A percentile compares a stretch with the other conserved stretches of the same genome.
Evolutionary conservation across 2,888 invertebrate genomes (phyloP).

Genomic region (Aproaerema taeniolella): DNA sequence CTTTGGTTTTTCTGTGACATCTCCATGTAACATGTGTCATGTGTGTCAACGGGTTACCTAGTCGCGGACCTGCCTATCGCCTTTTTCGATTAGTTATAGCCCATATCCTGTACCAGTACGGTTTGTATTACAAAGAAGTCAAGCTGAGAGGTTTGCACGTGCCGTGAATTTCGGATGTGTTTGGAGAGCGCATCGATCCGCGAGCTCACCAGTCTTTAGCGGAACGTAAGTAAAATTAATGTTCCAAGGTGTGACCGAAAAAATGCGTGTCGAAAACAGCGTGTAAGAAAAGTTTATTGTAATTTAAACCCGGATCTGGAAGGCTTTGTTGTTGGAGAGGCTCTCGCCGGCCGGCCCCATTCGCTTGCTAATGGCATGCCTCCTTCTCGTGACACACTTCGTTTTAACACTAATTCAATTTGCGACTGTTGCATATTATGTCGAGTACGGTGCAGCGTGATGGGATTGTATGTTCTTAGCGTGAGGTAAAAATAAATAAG

Average conservation of each 20-base stretch:
- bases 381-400: conserved; percentile 27
- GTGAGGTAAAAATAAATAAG: too few relatives aligned
- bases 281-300: conserved; percentile 27
- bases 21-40: too few relatives aligned
- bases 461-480: not conserved
- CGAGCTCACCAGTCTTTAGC: conserved; percentile 15
- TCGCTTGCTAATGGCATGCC: conserved; percentile 28
- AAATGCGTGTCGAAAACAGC: conserved; percentile 24
- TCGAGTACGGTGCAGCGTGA: not conserved
- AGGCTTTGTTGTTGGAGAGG: conserved; percentile 35
- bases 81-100: conserved; percentile 50
- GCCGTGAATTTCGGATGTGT: conserved; percentile 32
- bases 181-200: conserved; percentile 27
- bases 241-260: conserved; percentile 21
- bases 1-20: too few relatives aligned
- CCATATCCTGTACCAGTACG: conserved; percentile 48
- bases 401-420: conserved; percentile 35
- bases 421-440: conserved; percentile 22
- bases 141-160: conserved; percentile 44
- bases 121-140: conserved; percentile 53
- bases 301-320: conserved; percentile 48
- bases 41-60: conserved; percentile 53
- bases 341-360: conserved; percentile 29
- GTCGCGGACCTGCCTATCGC: conserved; percentile 34
- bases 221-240: conserved; percentile 16